These are phyloP conservation scores for Ophioninae sp. DNA, from an alignment of 2,888 invertebrate species.

Conservation along the genomic window DNA sequence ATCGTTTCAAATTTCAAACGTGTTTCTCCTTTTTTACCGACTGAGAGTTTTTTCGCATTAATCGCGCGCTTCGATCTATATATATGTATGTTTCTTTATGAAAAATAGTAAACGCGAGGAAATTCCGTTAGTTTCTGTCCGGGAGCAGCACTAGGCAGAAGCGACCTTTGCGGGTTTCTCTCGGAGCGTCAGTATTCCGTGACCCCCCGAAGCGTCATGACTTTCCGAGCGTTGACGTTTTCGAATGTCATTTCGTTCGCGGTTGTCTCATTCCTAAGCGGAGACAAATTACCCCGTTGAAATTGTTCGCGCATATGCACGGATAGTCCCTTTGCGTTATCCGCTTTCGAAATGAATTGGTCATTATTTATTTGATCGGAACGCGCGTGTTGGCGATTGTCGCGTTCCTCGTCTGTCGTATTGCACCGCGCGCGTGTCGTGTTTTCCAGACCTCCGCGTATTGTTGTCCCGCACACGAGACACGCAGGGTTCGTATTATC, in stretches of 20 bases:
- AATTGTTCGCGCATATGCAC: constrained; percentile 4
- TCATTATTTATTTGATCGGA: constrained; percentile 61
- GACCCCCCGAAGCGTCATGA: constrained; percentile 54
- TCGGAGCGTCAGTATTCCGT: constrained; percentile 43
- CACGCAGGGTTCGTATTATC: constrained; percentile 28
- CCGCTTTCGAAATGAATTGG: constrained; percentile 56
- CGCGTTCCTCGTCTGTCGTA: constrained; percentile 33
- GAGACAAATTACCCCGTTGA: constrained; percentile 56
- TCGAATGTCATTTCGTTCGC: constrained; percentile 50
- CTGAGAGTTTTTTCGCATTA: too few species aligned
- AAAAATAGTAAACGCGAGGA: neutral
- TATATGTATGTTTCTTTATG: neutral
- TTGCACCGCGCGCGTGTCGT: constrained; percentile 16
- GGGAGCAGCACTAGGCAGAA: constrained; percentile 43
- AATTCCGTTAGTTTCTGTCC: constrained; percentile 22
- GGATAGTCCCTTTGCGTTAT: neutral
- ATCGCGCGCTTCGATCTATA: neutral
- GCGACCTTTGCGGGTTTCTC: neutral
- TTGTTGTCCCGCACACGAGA: constrained; percentile 27
- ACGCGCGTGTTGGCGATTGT: constrained; percentile 20
- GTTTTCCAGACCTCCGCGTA: constrained; percentile 21
- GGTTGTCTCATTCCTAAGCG: constrained; percentile 6
- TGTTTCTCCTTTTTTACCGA: too few species aligned
- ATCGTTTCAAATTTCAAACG: too few species aligned
- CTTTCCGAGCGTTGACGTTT: constrained; percentile 33